Base-by-base conservation (phyloP, 1,140 invertebrate species). In the Habropoda laboriosa region DNA sequence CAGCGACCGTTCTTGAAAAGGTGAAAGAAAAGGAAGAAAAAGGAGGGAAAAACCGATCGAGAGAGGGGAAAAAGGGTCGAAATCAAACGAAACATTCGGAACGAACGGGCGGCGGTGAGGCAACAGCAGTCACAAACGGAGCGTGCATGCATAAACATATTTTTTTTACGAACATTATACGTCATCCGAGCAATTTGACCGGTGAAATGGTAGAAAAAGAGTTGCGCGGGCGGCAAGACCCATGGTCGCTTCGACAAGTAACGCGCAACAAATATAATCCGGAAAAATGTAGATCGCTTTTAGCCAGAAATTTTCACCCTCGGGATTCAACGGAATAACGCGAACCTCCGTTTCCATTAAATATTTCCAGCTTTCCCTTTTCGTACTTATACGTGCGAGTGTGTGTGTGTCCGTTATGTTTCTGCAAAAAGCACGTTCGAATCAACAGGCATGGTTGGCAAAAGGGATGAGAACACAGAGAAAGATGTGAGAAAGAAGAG, bases 221-320 rank as follows among this genome's bases (percentile, higher is more conserved):
- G 57, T 53, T 16, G n/a, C 32, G 13, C 38, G 75, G n/a, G n/a
- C 38, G 6, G 55, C 61, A 63, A 63, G 35, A 73, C 13, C 58
- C n/a, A n/a, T n/a, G n/a, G 32, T 21, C n/a, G 32, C n/a, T 77
- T 45, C 64, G 38, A 77, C 74, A 38, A 77, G 70, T 70, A 77
- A 68, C 74, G 64, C n/a, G n/a, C n/a, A n/a, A n/a, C n/a, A n/a
- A n/a, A 70, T 68, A 77, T 77, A 71, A 77, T 77, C 66, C 55
- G 32, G 18, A 71, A 77, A 77, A 77, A 77, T 60, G 51, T 68
- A 32, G 51, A 40, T 63, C 32, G 63, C 40, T 76, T 76, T 76
- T 58, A 38, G n/a, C 30, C 30, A 18, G 30, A 6, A 13, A 47
- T 76, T 76, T 58, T 32, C 61, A 32, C 2, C 27, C 60, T n/a